These are phyloP conservation scores for Falco rusticolus DNA, from an alignment of 2,797 vertebrate genomes.

Conservation along the genomic window DNA sequence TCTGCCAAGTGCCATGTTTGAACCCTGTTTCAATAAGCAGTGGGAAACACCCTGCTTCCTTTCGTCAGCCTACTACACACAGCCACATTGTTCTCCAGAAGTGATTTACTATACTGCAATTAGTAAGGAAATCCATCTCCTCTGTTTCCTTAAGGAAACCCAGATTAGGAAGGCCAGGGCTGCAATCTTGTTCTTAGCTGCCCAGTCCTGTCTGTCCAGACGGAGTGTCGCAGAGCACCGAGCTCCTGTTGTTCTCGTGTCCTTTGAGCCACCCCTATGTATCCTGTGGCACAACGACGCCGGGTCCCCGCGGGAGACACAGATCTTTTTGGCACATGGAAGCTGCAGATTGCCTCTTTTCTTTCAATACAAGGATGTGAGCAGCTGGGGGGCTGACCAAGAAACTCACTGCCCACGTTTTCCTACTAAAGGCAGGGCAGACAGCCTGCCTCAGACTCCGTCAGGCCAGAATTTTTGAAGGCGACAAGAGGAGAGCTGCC, in stretches of 20 bases:
- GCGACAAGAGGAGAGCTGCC: neutral
- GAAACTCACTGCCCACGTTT: neutral
- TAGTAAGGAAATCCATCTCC: neutral
- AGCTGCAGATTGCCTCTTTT: neutral
- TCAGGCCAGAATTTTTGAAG: neutral
- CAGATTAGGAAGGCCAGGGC: neutral
- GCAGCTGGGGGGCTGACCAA: neutral
- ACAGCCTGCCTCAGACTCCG: neutral
- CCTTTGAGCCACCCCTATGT: fast-evolving
- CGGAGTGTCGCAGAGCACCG: neutral
- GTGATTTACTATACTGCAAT: neutral
- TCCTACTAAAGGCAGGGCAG: neutral
- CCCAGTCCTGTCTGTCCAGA: neutral
- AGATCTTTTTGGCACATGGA: fast-evolving
- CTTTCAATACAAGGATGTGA: neutral
- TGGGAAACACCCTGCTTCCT: neutral
- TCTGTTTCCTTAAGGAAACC: neutral
- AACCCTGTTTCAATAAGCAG: neutral
- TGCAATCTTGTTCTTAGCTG: neutral
- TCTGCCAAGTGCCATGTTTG: neutral
- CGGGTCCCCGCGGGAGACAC: fast-evolving
- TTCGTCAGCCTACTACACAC: neutral
- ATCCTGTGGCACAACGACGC: neutral
- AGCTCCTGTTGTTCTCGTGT: neutral
- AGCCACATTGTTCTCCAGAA: neutral